A percentile compares a stretch with the other conserved stretches of the same genome.
Conservation (phyloP, 2,888 invertebrate species). For the Poecilobothrus nobilitatus region DNA sequence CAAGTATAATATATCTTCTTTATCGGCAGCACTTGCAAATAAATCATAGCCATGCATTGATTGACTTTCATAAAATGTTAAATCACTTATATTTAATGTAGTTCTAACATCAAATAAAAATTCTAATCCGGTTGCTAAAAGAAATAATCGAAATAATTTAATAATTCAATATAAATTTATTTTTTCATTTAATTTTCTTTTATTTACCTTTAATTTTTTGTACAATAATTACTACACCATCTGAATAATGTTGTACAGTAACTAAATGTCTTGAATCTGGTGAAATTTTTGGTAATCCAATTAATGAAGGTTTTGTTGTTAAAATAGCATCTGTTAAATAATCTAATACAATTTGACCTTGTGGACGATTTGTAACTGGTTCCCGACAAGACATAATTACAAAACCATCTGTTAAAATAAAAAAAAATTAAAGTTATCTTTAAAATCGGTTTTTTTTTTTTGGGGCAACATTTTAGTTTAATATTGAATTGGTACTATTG, state of each 20-base stretch:
- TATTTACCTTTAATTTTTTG: conserved; percentile 57
- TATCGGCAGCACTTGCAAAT: conserved; percentile 61
- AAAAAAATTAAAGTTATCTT: too few species aligned
- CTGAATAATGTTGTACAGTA: conserved; percentile 52
- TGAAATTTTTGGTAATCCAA: conserved; percentile 58
- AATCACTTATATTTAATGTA: conserved; percentile 61
- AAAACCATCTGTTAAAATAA: conserved; percentile 52
- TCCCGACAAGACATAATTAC: conserved; percentile 63
- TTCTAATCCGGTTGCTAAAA: conserved; percentile 53
- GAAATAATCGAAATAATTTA: conserved; percentile 15
- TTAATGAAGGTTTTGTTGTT: conserved; percentile 52
- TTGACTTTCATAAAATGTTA: conserved; percentile 64
- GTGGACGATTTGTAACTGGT: conserved; percentile 53
- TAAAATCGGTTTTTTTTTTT: conserved; percentile 15
- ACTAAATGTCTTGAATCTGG: conserved; percentile 63
- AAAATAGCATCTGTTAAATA: conserved; percentile 63
- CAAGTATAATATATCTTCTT: conserved; percentile 62
- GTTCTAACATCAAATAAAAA: conserved; percentile 68
- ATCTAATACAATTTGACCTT: conserved; percentile 60
- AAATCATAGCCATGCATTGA: conserved; percentile 65
- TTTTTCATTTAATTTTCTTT: conserved; percentile 7
- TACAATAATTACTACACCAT: conserved; percentile 52
- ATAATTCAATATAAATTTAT: conserved; percentile 27
- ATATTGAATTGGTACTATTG: neutral
- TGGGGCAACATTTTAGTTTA: conserved; percentile 8